Base-by-base conservation (phyloP, 2,888 invertebrate species). In the Poecilus cupreus region DNA sequence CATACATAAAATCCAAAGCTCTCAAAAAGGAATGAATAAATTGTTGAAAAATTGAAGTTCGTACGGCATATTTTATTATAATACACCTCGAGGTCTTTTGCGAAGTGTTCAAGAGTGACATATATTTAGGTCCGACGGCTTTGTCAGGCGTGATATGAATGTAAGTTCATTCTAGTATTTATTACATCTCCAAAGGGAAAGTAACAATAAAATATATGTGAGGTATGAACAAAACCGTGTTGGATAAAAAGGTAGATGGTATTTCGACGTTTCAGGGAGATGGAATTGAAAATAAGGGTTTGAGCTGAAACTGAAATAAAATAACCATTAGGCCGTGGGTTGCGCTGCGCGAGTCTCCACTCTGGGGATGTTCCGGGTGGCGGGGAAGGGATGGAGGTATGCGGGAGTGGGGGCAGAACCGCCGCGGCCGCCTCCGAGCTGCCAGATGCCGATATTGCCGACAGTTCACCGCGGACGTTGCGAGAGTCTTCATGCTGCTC, bases 241-340 rank as follows among this genome's bases (percentile, higher is more conserved):
- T 75, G 26, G 51, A 75, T 51, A 75, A 75, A 75, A 75, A 26
- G 26, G 22, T 18, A 32, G 18, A 18, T 39, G 8, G 18, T 75
- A 51, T 75, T 75, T 75, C 75, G 75, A 24, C 51, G 51, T 75
- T 75, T 51, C 51, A 51, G 51, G 43, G 51, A 51, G 43, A 78
- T 78, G 64, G 78, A 78, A 78, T 78, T 78, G 78, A 78, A 78
- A 78, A 78, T 78, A 78, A 78, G 78, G 78, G 60, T 46, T 78
- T 46, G 13, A n/a, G 46, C 78, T 78, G 78, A 64, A 78, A 57
- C 80, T 72, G 72, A 80, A 80, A 80, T 80, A 80, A 80, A 80
- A 80, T 74, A 72, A 72, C 72, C 80, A 80, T 80, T 80, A 80
- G 39, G 18, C 72, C 54, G 22, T 18, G 51, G 51, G 46, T 32